These are phyloP conservation scores for Lepidochrysops patricia DNA, from an alignment of 2,888 invertebrate genomes.

Conservation along the genomic window DNA sequence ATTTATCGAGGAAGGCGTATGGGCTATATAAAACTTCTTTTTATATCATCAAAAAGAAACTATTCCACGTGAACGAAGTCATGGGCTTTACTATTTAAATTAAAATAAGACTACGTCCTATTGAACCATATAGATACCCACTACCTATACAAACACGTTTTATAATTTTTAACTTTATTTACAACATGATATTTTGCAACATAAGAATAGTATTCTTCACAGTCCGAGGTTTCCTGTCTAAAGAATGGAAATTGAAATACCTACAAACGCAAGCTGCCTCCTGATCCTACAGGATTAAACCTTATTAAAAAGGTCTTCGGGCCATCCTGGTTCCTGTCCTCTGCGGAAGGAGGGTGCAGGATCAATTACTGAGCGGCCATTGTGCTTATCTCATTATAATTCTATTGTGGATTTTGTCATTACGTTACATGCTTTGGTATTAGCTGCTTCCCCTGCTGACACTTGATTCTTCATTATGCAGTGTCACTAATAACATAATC, in stretches of 20 bases:
- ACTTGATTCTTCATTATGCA: background rate
- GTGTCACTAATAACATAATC: too few species aligned
- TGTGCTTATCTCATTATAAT: slow-evolving; percentile 10
- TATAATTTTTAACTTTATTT: too few species aligned
- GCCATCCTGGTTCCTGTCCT: slow-evolving; percentile 11
- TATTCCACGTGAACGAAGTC: too few species aligned
- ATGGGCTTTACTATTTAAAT: too few species aligned
- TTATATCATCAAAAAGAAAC: too few species aligned
- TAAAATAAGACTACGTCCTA: too few species aligned
- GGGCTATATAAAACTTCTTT: too few species aligned
- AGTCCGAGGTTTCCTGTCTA: background rate
- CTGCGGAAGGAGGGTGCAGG: slow-evolving; percentile 8
- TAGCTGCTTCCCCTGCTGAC: background rate
- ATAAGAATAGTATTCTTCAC: background rate
- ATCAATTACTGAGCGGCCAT: slow-evolving; percentile 7
- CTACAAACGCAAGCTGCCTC: background rate
- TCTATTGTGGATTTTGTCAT: slow-evolving; percentile 6
- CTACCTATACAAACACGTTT: too few species aligned
- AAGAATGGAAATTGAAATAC: background rate
- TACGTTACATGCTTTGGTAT: background rate
- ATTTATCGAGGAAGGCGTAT: too few species aligned
- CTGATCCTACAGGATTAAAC: background rate
- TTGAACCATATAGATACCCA: too few species aligned
- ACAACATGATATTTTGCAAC: too few species aligned
- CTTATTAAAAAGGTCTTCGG: slow-evolving; percentile 11